phyloP scores from a whole-genome alignment of 2,888 invertebrate species.

The Horisme vitalbata region DNA sequence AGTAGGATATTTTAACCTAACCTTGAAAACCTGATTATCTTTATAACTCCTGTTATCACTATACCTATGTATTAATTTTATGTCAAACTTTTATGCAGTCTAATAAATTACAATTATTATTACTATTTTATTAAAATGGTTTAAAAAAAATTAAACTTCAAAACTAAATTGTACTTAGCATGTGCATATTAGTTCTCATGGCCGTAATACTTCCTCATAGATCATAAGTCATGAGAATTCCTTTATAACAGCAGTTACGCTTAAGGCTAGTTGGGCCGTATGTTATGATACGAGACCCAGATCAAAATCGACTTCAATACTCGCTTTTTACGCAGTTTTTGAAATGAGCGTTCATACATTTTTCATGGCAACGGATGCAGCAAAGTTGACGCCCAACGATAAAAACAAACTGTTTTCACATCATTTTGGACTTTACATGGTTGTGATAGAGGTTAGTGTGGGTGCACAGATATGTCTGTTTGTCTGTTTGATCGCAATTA shows the following conservation, averaged over 20 bases:
- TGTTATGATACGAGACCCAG: conserved; percentile 70
- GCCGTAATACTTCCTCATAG: not conserved
- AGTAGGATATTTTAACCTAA: too few species aligned
- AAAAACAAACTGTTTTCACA: not conserved
- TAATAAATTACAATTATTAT: too few species aligned
- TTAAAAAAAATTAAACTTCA: too few species aligned
- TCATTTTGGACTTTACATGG: conserved; percentile 33
- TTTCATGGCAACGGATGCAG: conserved; percentile 68
- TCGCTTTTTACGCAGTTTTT: conserved; percentile 59
- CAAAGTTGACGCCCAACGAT: conserved; percentile 49
- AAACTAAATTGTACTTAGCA: too few species aligned
- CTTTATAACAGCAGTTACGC: conserved; percentile 20
- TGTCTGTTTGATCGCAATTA: conserved; percentile 75
- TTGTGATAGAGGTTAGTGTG: conserved; percentile 22
- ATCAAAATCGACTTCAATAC: conserved; percentile 69
- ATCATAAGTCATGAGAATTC: conserved; percentile 9
- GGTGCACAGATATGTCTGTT: conserved; percentile 44
- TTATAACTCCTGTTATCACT: too few species aligned
- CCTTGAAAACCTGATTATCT: too few species aligned
- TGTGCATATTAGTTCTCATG: not conserved
- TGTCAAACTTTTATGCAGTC: too few species aligned
- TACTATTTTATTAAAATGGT: too few species aligned
- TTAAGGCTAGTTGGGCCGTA: conserved; percentile 35
- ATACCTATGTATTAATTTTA: too few species aligned
- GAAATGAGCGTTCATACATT: conserved; percentile 76